phyloP scores from a whole-genome alignment of 1,140 invertebrate genomes.

The Neoseiulus cucumeris region DNA sequence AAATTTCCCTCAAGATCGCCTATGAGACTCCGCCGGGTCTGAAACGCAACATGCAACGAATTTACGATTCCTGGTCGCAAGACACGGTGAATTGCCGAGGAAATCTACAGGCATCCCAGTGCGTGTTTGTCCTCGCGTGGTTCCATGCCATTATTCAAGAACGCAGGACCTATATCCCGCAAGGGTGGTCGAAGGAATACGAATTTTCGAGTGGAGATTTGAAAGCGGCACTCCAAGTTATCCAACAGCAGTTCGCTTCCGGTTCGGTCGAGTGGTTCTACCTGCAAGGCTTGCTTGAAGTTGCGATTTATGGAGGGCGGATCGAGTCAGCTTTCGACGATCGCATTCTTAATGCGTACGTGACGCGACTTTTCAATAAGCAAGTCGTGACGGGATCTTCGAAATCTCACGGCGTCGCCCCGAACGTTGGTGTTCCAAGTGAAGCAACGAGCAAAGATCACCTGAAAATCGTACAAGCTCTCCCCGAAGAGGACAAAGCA shows the following conservation, averaged over 20 bases:
- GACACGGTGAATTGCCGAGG: constrained; percentile 31
- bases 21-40: constrained; percentile 42
- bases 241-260: constrained; percentile 35
- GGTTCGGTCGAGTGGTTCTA: constrained; percentile 44
- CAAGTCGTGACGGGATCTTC: constrained; percentile 32
- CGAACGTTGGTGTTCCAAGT: constrained; percentile 32
- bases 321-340: constrained; percentile 61
- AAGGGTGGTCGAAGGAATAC: constrained; percentile 68
- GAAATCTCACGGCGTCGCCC: constrained; percentile 34
- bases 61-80: constrained; percentile 36
- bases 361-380: constrained; percentile 46
- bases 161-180: constrained; percentile 59
- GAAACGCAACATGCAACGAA: constrained; percentile 40
- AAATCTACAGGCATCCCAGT: constrained; percentile 32
- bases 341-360: constrained; percentile 47
- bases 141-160: constrained; percentile 72
- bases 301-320: constrained; percentile 67
- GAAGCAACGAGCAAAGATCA: constrained; percentile 34
- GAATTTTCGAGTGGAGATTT: constrained; percentile 72
- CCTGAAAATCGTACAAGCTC: constrained; percentile 35
- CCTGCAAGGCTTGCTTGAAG: constrained; percentile 54
- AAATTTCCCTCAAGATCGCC: constrained; percentile 12
- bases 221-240: constrained; percentile 47
- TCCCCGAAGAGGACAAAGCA: constrained; percentile 46
- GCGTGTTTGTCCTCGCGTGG: constrained; percentile 50